Percentiles rank a stretch among this genome's conserved stretches.
phyloP scores from a whole-genome alignment of 2,113 vertebrate species.

The Fregata magnificens region DNA sequence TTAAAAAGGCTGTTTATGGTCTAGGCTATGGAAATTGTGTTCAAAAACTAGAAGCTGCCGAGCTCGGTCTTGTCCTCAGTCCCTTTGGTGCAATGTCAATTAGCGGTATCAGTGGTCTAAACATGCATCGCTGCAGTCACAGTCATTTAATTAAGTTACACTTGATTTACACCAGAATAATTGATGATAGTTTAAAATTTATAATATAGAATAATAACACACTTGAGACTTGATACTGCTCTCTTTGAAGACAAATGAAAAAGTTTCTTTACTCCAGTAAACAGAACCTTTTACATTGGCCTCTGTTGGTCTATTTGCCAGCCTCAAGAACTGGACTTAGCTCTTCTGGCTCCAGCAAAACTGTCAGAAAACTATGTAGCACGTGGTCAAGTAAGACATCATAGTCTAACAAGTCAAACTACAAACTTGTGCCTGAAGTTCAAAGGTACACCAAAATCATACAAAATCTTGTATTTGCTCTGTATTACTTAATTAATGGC shows the following conservation, averaged over 20 bases:
- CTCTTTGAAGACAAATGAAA: neutral
- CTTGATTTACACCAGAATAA: conserved; percentile 13
- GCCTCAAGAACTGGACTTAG: neutral
- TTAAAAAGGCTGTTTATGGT: conserved; percentile 35
- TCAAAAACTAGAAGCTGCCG: neutral
- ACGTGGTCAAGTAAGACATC: neutral
- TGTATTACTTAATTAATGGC: neutral
- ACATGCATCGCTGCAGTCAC: neutral
- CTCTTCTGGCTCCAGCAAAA: conserved; percentile 26
- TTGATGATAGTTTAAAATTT: neutral
- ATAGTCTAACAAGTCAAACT: neutral
- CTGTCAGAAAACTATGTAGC: neutral
- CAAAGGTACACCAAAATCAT: neutral
- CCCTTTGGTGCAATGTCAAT: conserved; percentile 56
- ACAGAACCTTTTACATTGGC: neutral
- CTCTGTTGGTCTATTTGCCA: conserved; percentile 15
- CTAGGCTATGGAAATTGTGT: conserved; percentile 23
- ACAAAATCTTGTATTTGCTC: neutral
- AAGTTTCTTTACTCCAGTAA: neutral
- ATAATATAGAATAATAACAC: neutral
- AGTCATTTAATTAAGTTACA: neutral
- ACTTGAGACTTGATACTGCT: neutral
- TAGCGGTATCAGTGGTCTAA: neutral
- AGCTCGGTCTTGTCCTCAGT: conserved; percentile 11
- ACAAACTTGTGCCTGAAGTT: neutral